Conservation (phyloP, 1,140 invertebrate genomes). For the Scaptomyza graminum region DNA sequence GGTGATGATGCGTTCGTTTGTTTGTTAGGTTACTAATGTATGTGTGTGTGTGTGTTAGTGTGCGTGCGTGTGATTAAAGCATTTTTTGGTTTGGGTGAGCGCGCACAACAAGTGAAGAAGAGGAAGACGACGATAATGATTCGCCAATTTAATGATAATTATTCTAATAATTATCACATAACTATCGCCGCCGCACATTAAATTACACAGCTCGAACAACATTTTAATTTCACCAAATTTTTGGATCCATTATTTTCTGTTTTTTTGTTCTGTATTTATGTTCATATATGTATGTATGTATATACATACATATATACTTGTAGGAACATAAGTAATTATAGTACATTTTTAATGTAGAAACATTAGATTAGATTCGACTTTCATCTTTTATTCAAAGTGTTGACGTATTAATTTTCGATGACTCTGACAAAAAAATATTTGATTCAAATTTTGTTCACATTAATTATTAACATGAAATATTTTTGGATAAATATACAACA, state of each 20-base stretch:
- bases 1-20: too few species aligned
- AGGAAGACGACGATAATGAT: slow-evolving; percentile 58
- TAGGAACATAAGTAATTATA: not conserved
- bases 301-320: not conserved
- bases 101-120: slow-evolving; percentile 15
- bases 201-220: slow-evolving; percentile 38
- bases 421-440: too few species aligned
- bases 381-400: too few species aligned
- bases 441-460: too few species aligned
- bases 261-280: not conserved
- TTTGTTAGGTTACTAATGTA: too few species aligned
- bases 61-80: not conserved
- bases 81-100: not conserved
- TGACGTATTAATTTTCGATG: too few species aligned
- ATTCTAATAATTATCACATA: slow-evolving; percentile 62
- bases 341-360: too few species aligned
- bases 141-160: slow-evolving; percentile 69
- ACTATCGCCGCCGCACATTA: slow-evolving; percentile 53
- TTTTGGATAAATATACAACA: too few species aligned
- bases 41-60: not conserved
- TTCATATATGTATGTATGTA: not conserved
- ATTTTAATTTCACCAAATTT: slow-evolving; percentile 71
- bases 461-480: too few species aligned
- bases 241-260: slow-evolving; percentile 67
- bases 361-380: too few species aligned